phyloP scores from a whole-genome alignment of 2,797 vertebrate species.

The Limosa lapponica region DNA sequence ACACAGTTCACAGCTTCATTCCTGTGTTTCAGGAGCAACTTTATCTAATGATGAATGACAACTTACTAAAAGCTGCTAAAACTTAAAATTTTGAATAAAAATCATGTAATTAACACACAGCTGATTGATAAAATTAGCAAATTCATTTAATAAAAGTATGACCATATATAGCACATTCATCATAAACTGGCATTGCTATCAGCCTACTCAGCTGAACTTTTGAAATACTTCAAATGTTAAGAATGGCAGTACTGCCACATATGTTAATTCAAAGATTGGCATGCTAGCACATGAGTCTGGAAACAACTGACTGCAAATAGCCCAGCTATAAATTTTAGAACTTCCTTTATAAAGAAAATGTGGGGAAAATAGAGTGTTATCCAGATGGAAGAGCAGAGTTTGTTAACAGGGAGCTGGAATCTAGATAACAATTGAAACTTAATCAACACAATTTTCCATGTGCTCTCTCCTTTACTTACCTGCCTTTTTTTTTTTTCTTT shows the following conservation, averaged over 20 bases:
- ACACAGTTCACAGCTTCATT: neutral
- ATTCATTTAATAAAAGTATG: neutral
- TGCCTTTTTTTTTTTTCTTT: neutral
- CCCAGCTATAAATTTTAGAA: neutral
- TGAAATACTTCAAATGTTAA: neutral
- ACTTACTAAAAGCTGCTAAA: constrained; percentile 7
- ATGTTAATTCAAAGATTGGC: neutral
- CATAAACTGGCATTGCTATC: neutral
- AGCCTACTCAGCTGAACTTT: neutral
- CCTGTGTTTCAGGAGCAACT: constrained; percentile 24
- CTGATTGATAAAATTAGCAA: neutral
- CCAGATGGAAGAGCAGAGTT: neutral
- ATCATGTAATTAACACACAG: neutral
- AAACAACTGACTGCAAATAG: neutral
- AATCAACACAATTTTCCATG: constrained; percentile 15
- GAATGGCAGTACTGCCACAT: neutral
- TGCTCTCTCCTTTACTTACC: constrained; percentile 37
- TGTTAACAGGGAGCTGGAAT: neutral
- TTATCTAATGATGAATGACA: neutral
- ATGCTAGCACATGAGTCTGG: neutral
- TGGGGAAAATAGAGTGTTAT: neutral
- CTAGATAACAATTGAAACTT: constrained; percentile 7
- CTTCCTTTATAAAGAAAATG: neutral
- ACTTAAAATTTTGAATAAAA: neutral
- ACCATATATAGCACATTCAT: neutral